Percentiles rank a stretch among this genome's conserved stretches.
phyloP scores from a whole-genome alignment of 2,888 invertebrate species.

The Apamea monoglypha region DNA sequence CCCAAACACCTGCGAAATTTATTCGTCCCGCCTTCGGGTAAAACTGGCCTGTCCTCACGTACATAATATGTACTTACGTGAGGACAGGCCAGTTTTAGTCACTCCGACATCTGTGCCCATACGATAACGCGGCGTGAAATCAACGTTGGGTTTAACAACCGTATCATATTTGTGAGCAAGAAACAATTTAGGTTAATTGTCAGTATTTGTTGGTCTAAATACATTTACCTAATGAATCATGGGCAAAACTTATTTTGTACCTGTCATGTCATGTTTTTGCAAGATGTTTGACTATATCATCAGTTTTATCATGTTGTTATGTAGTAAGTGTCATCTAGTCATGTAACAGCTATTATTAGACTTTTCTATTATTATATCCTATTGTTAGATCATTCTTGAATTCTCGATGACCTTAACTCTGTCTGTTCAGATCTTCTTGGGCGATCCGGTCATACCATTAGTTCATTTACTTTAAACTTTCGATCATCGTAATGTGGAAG shows the following conservation, averaged over 20 bases:
- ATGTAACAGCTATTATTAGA: slow-evolving; percentile 19
- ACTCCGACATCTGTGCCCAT: slow-evolving; percentile 30
- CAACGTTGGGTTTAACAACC: slow-evolving; percentile 43
- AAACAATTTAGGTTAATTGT: slow-evolving; percentile 58
- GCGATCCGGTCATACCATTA: not conserved
- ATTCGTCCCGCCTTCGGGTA: not conserved
- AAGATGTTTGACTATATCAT: slow-evolving; percentile 3
- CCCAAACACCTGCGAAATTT: slow-evolving; percentile 44
- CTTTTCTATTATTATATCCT: slow-evolving; percentile 23
- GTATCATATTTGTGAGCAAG: slow-evolving; percentile 54
- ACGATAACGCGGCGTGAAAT: slow-evolving; percentile 40
- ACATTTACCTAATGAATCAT: slow-evolving; percentile 26
- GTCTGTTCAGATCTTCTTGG: slow-evolving; percentile 9
- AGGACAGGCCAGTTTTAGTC: slow-evolving; percentile 12
- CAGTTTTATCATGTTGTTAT: slow-evolving; percentile 7
- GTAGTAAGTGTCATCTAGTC: slow-evolving; percentile 12
- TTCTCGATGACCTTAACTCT: slow-evolving; percentile 13
- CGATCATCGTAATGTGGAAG: not conserved
- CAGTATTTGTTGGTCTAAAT: slow-evolving; percentile 29
- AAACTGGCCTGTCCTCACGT: slow-evolving; percentile 40
- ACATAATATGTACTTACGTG: not conserved
- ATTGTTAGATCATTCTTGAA: slow-evolving; percentile 20
- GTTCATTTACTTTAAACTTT: not conserved
- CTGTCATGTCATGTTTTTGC: not conserved
- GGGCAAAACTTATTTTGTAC: slow-evolving; percentile 11